Base-by-base conservation (phyloP, 2,888 invertebrate genomes). In the Phortica magna region DNA sequence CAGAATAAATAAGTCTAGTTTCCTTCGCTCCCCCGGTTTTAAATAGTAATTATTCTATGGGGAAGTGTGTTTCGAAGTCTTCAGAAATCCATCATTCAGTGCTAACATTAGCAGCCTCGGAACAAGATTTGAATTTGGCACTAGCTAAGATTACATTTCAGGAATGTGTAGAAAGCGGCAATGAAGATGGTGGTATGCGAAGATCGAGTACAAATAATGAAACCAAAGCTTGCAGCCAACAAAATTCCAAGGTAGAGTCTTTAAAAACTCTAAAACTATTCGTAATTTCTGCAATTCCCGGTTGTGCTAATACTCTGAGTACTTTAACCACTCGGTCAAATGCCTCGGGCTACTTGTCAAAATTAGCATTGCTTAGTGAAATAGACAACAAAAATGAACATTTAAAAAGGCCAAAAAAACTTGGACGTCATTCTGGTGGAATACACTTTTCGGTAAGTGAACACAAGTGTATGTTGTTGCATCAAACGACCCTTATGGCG, bases 11-110 rank as follows among this genome's bases (percentile, higher is more conserved):
- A 9, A 14, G 48, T 12, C 10, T 0, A 48, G 48, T 48, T 48
- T 7, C 9, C 10, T 6, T 48, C 1, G 48, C 48, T 48, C 14
- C 7, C 48, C 48, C 48, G 3, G 9, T 48, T 48, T 48, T 7
- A 12, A 5, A 2, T 48, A n/a, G n/a, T 14, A 14, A 64, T 61
- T 59, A 75, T 78, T 83, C 90, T 89, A 92, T 92, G 92, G 92
- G 92, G 88, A 92, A 92, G 91, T 92, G 92, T 88, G 89, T 92
- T 77, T 92, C 92, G 70, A 90, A 92, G 81, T 91, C 92, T 86
- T 39, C 75, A 53, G 76, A 77, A 78, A 86, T 85, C 82, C 85
- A 85, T 85, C 87, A 85, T 85, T 85, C 85, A 81, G 85, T 87
- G 84, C 86, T 91, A 83, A 91, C 90, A 87, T 89, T 91, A 84